A percentile compares a stretch with the other conserved stretches of the same genome.
These are phyloP conservation scores for Ceyx margarethae DNA, from an alignment of 2,113 vertebrate species.

Conservation along the genomic window DNA sequence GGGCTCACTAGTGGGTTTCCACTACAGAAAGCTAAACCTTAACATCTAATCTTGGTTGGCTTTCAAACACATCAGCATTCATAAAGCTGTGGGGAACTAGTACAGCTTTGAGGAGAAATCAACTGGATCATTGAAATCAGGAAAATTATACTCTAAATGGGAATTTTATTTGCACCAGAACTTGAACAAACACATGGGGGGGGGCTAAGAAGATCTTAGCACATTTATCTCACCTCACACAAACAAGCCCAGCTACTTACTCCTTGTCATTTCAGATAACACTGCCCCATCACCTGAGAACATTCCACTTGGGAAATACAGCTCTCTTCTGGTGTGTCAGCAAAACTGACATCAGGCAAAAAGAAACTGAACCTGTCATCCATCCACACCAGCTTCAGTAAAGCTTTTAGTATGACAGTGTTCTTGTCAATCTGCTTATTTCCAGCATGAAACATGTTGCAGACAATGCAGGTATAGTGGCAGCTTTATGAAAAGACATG, in stretches of 20 bases:
- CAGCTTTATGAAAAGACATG: slow-evolving; percentile 4
- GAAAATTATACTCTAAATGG: not conserved
- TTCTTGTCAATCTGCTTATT: not conserved
- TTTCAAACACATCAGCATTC: not conserved
- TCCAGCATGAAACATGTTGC: not conserved
- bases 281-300: not conserved
- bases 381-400: not conserved
- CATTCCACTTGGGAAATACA: not conserved
- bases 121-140: not conserved
- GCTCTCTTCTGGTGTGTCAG: not conserved
- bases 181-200: accelerated
- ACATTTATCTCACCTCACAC: not conserved
- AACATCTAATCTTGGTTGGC: slow-evolving; percentile 14
- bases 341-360: not conserved
- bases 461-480: not conserved
- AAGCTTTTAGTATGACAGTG: not conserved
- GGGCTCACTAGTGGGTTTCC: slow-evolving; percentile 29
- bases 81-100: not conserved
- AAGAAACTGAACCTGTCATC: not conserved
- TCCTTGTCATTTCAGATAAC: not conserved
- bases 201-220: not conserved
- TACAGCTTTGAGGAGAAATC: not conserved
- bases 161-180: not conserved
- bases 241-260: not conserved
- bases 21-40: slow-evolving; percentile 38